phyloP scores from a whole-genome alignment of 1,140 invertebrate genomes.

The Periplaneta americana region DNA sequence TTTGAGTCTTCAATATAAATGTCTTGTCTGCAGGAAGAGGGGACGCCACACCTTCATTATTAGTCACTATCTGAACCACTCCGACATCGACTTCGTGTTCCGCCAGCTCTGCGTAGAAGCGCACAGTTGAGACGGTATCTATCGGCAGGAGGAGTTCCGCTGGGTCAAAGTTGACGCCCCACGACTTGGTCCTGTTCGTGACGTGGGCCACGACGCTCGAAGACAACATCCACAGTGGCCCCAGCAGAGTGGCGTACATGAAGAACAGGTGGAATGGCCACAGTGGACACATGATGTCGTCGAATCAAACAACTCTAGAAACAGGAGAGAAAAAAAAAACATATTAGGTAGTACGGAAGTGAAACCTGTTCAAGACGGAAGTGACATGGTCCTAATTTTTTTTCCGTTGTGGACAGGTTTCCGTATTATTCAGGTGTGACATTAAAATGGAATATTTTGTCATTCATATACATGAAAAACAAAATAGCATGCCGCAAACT shows the following conservation, averaged over 20 bases:
- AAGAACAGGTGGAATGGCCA: conserved; percentile 10
- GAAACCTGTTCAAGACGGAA: too few species aligned
- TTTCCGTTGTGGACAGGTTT: too few species aligned
- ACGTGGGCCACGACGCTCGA: background rate
- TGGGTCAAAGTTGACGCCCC: conserved; percentile 31
- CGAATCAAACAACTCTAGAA: background rate
- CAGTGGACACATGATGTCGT: conserved; percentile 1
- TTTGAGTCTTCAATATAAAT: conserved; percentile 29
- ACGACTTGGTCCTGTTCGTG: conserved; percentile 12
- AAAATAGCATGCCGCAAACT: too few species aligned
- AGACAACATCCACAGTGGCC: background rate
- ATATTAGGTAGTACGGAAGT: too few species aligned
- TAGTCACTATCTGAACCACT: conserved; percentile 20
- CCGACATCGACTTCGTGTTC: background rate
- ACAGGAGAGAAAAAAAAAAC: background rate
- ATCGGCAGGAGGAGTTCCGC: conserved; percentile 24
- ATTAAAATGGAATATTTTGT: too few species aligned
- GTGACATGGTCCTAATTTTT: too few species aligned
- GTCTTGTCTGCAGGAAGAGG: conserved; percentile 9
- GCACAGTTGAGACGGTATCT: conserved; percentile 20
- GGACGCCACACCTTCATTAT: conserved; percentile 23
- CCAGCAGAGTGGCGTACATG: background rate
- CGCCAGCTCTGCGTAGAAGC: conserved; percentile 10
- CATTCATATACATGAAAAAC: too few species aligned
- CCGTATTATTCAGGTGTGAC: too few species aligned